Base-by-base conservation (phyloP, 2,113 vertebrate genomes). In the Nipponia nippon region DNA sequence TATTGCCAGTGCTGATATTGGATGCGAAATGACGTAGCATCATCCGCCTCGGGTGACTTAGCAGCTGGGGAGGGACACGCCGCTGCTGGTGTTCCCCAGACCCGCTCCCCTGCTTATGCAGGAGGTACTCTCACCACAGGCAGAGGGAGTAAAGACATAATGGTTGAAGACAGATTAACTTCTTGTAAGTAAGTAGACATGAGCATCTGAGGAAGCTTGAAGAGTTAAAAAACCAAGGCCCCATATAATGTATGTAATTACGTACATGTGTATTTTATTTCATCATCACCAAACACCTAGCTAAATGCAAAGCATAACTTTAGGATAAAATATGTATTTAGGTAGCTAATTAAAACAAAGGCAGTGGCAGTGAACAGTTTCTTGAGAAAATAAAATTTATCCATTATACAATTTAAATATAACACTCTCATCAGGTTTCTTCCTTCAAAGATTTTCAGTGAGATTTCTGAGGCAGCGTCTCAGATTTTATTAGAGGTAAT, bases 81-180 rank as follows among this genome's bases (percentile, higher is more conserved):
- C 71, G n/a, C 27, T 42, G 29, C n/a, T 85, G 53, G 9, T 7
- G 50, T 70, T 55, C 40, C 46, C 27, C 63, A 73, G 0, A 47
- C 2, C 18, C 2, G 2, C 36, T 84, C 11, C 15, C 29, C 55
- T 21, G 6, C 34, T 52, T 56, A 30, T 0, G 1, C 3, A 2
- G 30, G 38, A 56, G 49, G 19, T 52, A 20, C 5, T 59, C 13
- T 80, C 76, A 55, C 18, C 29, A 59, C 20, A 79, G 38, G 12
- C 42, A 63, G 16, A n/a, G 27, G 21, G 7, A 87, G 21, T 36
- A 34, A 77, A 81, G 34, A 8, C 16, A 6, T 3, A 38, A 36
- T 52, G 15, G 27, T 34, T 66, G 52, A 65, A 83, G 44, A 30
- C 6, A 71, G 13, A 13, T 65, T 42, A 42, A 29, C 6, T n/a